Evolutionary conservation across 2,797 vertebrate species (phyloP).

Genomic region (Myotis findleyi): DNA sequence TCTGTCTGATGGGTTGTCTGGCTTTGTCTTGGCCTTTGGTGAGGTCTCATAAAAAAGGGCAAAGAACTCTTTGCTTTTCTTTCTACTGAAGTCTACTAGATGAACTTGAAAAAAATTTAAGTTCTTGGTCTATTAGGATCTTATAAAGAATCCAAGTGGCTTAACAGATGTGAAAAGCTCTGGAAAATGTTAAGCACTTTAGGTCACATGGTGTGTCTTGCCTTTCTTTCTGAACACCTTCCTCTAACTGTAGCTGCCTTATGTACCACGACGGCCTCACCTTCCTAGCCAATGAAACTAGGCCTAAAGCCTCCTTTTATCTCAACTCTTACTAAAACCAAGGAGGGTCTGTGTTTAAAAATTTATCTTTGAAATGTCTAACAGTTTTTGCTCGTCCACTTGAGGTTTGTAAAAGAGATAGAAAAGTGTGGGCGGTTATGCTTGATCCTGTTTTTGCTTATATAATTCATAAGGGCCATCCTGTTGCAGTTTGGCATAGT

Average conservation of each 20-base stretch:
- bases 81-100: slow-evolving; percentile 39
- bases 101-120: slow-evolving; percentile 55
- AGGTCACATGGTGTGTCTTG: not conserved
- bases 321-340: not conserved
- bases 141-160: slow-evolving; percentile 57
- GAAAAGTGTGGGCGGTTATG: not conserved
- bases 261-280: fast-evolving
- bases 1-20: not conserved
- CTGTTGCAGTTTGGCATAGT: slow-evolving; percentile 5
- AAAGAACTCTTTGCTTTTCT: slow-evolving; percentile 15
- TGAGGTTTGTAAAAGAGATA: not conserved
- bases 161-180: slow-evolving; percentile 52
- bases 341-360: not conserved
- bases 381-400: not conserved
- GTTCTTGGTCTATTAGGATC: slow-evolving; percentile 43
- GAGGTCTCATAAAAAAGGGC: slow-evolving; percentile 53
- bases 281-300: not conserved
- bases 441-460: slow-evolving; percentile 19
- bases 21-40: slow-evolving; percentile 22
- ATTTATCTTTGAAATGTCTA: not conserved
- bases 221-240: not conserved
- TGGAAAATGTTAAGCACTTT: not conserved
- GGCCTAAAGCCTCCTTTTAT: not conserved
- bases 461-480: slow-evolving; percentile 49
- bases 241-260: not conserved